Conservation (phyloP, 2,113 vertebrate species). For the Carollia perspicillata region DNA sequence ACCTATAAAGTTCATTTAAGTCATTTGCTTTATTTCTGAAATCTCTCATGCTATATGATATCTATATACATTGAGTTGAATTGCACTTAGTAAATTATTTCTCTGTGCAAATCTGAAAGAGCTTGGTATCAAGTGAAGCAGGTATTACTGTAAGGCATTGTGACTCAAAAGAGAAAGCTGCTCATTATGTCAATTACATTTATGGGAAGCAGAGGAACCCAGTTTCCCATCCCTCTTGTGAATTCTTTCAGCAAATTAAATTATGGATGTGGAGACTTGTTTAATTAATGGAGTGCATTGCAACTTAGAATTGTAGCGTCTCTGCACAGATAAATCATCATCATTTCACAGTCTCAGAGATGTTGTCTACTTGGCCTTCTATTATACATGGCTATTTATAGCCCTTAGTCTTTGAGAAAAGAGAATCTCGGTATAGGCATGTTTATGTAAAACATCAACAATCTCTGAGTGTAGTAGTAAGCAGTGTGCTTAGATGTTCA, state of each 20-base stretch:
- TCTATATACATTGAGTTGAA: neutral
- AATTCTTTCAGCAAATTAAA: constrained; percentile 73
- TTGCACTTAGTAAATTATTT: constrained; percentile 64
- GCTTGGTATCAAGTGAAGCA: neutral
- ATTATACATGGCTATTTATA: neutral
- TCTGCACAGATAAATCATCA: constrained; percentile 15
- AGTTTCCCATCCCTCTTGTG: constrained; percentile 66
- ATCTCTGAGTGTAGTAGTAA: neutral
- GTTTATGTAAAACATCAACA: neutral
- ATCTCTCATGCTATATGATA: constrained; percentile 29
- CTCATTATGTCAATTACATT: constrained; percentile 73
- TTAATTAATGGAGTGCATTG: constrained; percentile 74
- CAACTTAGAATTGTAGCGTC: constrained; percentile 27
- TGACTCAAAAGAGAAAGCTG: constrained; percentile 48
- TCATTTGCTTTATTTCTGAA: constrained; percentile 23
- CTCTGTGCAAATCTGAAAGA: constrained; percentile 28
- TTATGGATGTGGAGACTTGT: constrained; percentile 67
- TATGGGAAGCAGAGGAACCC: constrained; percentile 17
- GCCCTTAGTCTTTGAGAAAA: neutral
- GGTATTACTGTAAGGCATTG: constrained; percentile 56
- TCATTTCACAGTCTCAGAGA: neutral
- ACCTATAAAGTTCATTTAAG: neutral
- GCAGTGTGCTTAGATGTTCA: neutral
- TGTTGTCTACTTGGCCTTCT: neutral
- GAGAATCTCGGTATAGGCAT: neutral